These are phyloP conservation scores for Caenorhabditis parvicauda DNA, from an alignment of 2,888 invertebrate genomes.

Conservation along the genomic window DNA sequence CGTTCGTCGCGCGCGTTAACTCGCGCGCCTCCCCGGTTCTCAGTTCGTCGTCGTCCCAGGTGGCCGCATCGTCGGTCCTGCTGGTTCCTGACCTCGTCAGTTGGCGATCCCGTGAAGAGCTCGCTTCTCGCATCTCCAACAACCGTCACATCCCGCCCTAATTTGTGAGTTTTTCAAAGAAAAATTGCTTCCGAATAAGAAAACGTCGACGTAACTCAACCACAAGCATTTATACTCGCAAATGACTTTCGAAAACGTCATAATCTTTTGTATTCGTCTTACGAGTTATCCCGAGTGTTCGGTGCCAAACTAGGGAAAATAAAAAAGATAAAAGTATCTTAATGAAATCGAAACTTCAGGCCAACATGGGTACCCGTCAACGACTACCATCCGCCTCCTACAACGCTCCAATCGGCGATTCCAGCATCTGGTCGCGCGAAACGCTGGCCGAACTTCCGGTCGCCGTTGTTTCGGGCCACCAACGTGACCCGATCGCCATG, in stretches of 20 bases:
- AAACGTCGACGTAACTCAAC: too few relatives aligned
- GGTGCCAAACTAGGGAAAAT: too few relatives aligned
- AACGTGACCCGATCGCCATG: conserved; percentile 28
- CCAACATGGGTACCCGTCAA: too few relatives aligned
- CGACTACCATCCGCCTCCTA: conserved; percentile 41
- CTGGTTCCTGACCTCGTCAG: conserved; percentile 22
- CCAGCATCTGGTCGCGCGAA: conserved; percentile 33
- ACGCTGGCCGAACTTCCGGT: conserved; percentile 32
- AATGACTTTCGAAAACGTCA: too few relatives aligned
- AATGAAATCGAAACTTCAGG: too few relatives aligned
- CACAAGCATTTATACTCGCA: too few relatives aligned
- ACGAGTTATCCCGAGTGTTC: too few relatives aligned
- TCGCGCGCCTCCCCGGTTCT: conserved; percentile 10
- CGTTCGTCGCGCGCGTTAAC: conserved; percentile 5
- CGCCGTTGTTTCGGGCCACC: conserved; percentile 24
- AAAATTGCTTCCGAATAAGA: too few relatives aligned
- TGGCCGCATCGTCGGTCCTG: too few relatives aligned
- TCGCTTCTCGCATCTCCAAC: conserved; percentile 26
- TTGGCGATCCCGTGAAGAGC: conserved; percentile 37
- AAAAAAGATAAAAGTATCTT: too few relatives aligned
- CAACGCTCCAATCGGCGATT: conserved; percentile 27
- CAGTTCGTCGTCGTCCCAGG: too few relatives aligned
- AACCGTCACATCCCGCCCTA: conserved; percentile 38
- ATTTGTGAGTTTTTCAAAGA: conserved; percentile 7
- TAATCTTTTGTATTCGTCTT: too few relatives aligned